phyloP scores from a whole-genome alignment of 2,888 invertebrate species.

The Scrobipalpa atriplicella region DNA sequence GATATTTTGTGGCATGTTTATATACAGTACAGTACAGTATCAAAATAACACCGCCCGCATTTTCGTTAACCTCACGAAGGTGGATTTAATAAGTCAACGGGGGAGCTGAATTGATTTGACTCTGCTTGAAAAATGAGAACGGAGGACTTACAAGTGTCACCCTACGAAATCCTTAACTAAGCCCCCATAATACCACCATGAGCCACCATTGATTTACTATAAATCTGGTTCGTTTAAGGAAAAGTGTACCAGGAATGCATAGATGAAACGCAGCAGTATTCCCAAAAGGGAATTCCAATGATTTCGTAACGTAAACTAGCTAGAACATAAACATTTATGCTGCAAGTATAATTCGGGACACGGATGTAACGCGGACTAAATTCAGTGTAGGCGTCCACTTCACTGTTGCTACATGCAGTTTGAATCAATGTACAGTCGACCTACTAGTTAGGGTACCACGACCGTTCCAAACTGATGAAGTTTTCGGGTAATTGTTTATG shows the following conservation, averaged over 20 bases:
- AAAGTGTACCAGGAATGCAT: constrained; percentile 5
- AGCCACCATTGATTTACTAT: not conserved
- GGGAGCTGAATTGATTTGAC: constrained; percentile 15
- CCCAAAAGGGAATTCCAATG: constrained; percentile 24
- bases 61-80: not conserved
- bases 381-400: constrained; percentile 41
- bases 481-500: too few species aligned
- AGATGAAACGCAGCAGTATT: not conserved
- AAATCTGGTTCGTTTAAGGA: not conserved
- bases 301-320: constrained; percentile 50
- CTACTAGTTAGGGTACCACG: too few species aligned
- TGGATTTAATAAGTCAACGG: not conserved
- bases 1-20: not conserved
- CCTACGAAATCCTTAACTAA: constrained; percentile 22
- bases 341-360: constrained; percentile 64
- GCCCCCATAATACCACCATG: not conserved
- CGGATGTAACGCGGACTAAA: constrained; percentile 66
- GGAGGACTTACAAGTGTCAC: constrained; percentile 24
- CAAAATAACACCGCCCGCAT: not conserved
- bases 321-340: constrained; percentile 74
- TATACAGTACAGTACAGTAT: not conserved
- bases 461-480: too few species aligned
- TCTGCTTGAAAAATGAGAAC: constrained; percentile 24
- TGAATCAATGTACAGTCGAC: not conserved
- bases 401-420: constrained; percentile 43